A percentile compares a stretch with the other conserved stretches of the same genome.
Evolutionary conservation across 1,140 invertebrate genomes (phyloP).

Genomic region (Listronotus oregonensis): DNA sequence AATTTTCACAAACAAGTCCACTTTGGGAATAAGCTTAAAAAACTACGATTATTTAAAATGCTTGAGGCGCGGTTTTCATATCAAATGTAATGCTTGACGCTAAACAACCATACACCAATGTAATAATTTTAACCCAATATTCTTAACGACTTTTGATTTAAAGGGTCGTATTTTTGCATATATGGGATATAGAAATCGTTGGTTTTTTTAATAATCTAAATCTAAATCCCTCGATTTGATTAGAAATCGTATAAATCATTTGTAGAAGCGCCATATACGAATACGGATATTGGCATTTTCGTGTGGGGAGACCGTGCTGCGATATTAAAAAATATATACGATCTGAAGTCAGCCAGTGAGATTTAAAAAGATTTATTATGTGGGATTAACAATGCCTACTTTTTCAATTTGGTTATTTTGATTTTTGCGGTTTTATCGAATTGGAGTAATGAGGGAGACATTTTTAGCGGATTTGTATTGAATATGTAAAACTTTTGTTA

Average conservation of each 20-base stretch:
- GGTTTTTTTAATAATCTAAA: conserved; percentile 26
- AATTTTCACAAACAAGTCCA: no score
- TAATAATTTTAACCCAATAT: not conserved
- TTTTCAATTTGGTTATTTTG: no score
- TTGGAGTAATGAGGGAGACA: no score
- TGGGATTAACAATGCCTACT: no score
- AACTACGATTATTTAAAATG: no score
- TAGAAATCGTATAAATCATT: conserved; percentile 29
- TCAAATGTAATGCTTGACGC: not conserved
- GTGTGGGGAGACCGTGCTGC: conserved; percentile 7
- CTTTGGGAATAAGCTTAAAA: no score
- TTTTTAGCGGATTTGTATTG: no score
- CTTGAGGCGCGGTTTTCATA: no score
- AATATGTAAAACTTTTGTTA: no score
- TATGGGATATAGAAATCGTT: conserved; percentile 20
- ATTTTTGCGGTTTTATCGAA: no score
- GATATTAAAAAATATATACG: conserved; percentile 22
- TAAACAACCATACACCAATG: not conserved
- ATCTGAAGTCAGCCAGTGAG: not conserved
- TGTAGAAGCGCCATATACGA: conserved; percentile 14
- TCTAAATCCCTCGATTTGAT: conserved; percentile 24
- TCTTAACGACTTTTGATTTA: conserved; percentile 18
- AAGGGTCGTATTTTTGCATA: conserved; percentile 9
- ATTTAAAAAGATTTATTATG: not conserved
- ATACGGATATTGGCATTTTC: conserved; percentile 19